These are phyloP conservation scores for Solenopsis invicta DNA, from an alignment of 1,140 invertebrate genomes.

Conservation along the genomic window DNA sequence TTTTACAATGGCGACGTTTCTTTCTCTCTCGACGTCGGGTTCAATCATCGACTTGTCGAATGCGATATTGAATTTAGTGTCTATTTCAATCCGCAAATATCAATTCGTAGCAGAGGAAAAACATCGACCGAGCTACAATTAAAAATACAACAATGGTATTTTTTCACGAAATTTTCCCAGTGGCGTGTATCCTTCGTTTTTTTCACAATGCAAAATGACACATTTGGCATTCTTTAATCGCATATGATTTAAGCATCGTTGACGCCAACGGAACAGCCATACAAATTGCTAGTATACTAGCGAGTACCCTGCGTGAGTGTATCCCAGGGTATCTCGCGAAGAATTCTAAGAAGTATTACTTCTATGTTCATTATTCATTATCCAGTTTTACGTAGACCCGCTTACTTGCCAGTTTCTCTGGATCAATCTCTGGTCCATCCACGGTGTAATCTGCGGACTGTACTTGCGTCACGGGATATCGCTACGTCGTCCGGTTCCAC, in stretches of 20 bases:
- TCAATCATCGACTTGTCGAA: conserved; percentile 40
- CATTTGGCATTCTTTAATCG: conserved; percentile 33
- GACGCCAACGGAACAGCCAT: conserved; percentile 61
- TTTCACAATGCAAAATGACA: background rate
- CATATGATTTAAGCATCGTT: conserved; percentile 45
- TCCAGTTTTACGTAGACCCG: conserved; percentile 74
- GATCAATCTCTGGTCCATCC: conserved; percentile 23
- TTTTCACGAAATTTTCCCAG: background rate
- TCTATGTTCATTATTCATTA: conserved; percentile 84
- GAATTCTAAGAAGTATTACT: conserved; percentile 64
- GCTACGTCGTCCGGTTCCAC: conserved; percentile 28
- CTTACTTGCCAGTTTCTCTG: conserved; percentile 30
- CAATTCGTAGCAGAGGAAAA: background rate
- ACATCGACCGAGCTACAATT: conserved; percentile 10
- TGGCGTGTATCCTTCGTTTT: background rate
- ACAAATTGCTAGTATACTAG: conserved; percentile 70
- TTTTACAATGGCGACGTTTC: conserved; percentile 25
- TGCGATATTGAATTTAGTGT: conserved; percentile 49
- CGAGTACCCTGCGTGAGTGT: background rate
- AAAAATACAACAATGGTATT: conserved; percentile 50
- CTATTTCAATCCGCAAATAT: conserved; percentile 41
- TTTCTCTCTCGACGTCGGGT: background rate
- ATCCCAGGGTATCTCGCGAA: conserved; percentile 12
- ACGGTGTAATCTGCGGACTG: conserved; percentile 3
- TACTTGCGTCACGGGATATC: conserved; percentile 30